Evolutionary conservation across 1,140 invertebrate species (phyloP).

Genomic region (Euura saliciscinereae): DNA sequence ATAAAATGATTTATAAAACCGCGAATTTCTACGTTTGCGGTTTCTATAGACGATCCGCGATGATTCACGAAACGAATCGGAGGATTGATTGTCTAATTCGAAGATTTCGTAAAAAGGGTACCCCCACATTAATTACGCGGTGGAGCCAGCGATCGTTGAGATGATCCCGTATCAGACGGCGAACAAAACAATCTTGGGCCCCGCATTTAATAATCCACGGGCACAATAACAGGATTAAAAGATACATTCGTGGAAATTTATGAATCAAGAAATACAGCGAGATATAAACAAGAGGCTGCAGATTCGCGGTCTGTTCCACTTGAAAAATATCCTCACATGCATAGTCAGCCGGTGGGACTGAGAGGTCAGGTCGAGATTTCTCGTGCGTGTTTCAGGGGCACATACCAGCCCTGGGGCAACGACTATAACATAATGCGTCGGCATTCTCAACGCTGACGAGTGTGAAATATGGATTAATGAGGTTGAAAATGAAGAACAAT

Average conservation of each 20-base stretch:
- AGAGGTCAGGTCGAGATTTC: background rate
- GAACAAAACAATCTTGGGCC: background rate
- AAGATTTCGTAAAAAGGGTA: background rate
- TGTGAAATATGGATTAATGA: constrained; percentile 43
- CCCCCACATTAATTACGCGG: background rate
- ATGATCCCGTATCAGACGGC: too few relatives aligned
- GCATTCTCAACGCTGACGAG: constrained; percentile 35
- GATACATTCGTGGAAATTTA: constrained; percentile 1
- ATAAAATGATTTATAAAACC: too few relatives aligned
- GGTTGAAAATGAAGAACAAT: constrained; percentile 28
- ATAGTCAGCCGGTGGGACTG: background rate
- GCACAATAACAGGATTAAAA: background rate
- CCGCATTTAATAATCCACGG: background rate
- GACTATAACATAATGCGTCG: constrained; percentile 24
- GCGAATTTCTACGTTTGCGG: too few relatives aligned
- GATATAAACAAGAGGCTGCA: too few relatives aligned
- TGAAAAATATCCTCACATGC: background rate
- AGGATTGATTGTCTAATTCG: too few relatives aligned
- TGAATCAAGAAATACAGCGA: too few relatives aligned
- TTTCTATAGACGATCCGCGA: background rate
- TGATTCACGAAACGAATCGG: background rate
- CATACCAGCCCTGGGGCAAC: constrained; percentile 23
- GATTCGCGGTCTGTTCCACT: too few relatives aligned
- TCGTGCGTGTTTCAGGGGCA: constrained; percentile 4
- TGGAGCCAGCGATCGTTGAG: background rate